Conservation (phyloP, 2,797 vertebrate species). For the Sparidentex hasta region DNA sequence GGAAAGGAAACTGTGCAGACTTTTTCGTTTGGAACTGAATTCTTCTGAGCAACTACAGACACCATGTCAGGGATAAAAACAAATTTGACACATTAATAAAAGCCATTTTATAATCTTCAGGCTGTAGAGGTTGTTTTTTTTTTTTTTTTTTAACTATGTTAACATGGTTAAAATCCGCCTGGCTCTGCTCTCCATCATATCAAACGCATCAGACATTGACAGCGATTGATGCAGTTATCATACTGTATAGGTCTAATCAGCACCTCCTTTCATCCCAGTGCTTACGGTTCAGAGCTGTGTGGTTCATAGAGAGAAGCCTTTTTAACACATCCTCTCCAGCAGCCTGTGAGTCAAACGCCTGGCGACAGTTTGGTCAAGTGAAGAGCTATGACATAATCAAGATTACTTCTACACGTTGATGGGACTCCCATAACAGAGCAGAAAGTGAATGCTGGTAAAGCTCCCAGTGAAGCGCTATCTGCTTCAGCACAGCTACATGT, state of each 20-base stretch:
- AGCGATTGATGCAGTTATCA: slow-evolving; percentile 37
- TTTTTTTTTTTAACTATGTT: not conserved
- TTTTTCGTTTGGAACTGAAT: not conserved
- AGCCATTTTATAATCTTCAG: not conserved
- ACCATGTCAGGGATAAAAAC: not conserved
- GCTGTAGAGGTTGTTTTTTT: not conserved
- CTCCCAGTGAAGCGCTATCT: too few relatives aligned
- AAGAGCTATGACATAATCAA: slow-evolving; percentile 74
- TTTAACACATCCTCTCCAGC: slow-evolving; percentile 65
- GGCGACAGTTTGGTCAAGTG: slow-evolving; percentile 54
- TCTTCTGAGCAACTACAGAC: not conserved
- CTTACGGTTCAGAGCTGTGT: slow-evolving; percentile 36
- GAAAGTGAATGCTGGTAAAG: slow-evolving; percentile 46
- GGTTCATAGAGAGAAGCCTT: slow-evolving; percentile 35
- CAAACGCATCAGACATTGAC: slow-evolving; percentile 32
- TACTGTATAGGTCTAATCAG: slow-evolving; percentile 1
- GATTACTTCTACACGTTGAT: slow-evolving; percentile 70
- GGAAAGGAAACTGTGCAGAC: not conserved
- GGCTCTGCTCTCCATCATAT: slow-evolving; percentile 17
- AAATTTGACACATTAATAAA: not conserved
- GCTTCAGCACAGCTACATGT: too few relatives aligned
- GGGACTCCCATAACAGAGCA: slow-evolving; percentile 63
- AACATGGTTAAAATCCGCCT: slow-evolving; percentile 19
- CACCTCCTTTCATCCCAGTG: slow-evolving; percentile 25
- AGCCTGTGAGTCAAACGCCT: slow-evolving; percentile 62